Conservation (phyloP, 2,113 vertebrate species). For the Phylloscopus trochilus region DNA sequence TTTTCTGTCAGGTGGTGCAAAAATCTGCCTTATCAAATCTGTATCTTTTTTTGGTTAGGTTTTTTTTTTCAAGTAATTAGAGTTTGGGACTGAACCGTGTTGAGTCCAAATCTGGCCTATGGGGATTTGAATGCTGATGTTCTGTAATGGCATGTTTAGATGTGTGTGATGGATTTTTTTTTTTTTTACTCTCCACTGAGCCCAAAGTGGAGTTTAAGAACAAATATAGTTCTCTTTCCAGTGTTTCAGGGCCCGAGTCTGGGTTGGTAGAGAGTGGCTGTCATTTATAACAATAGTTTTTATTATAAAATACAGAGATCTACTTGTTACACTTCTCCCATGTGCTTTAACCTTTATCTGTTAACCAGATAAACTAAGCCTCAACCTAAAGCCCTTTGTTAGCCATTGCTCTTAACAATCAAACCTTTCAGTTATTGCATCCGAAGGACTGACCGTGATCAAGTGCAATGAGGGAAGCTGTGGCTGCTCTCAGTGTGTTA, state of each 20-base stretch:
- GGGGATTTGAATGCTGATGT: not conserved
- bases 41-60: fast-evolving
- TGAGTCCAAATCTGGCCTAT: not conserved
- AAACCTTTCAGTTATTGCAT: not conserved
- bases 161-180: not conserved
- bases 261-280: not conserved
- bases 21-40: not conserved
- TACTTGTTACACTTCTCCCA: not conserved
- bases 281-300: not conserved
- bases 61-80: not conserved
- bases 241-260: not conserved
- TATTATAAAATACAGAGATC: not conserved
- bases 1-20: not conserved
- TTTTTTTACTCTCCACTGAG: fast-evolving
- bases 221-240: not conserved
- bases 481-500: not conserved
- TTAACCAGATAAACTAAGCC: not conserved
- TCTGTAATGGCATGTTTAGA: not conserved
- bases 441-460: not conserved
- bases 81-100: not conserved
- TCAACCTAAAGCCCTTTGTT: not conserved
- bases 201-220: not conserved
- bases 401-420: not conserved
- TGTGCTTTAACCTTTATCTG: not conserved
- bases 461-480: not conserved